phyloP scores from a whole-genome alignment of 2,797 vertebrate genomes.

The Acipenser transmontanus region DNA sequence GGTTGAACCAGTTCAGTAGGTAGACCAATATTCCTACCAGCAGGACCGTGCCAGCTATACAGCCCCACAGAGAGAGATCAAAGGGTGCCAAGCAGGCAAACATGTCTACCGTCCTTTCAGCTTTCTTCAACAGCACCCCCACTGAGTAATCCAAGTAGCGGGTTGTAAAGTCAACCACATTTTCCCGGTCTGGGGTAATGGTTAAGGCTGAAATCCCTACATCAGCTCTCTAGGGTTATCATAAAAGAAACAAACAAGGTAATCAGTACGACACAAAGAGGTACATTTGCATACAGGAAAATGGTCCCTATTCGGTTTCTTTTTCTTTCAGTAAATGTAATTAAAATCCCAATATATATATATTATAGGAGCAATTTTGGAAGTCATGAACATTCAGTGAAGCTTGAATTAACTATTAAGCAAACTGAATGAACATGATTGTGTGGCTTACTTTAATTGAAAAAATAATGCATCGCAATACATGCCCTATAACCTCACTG shows the following conservation, averaged over 20 bases:
- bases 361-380: too few relatives aligned
- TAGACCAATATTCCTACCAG: slow-evolving; percentile 91
- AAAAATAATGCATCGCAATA: too few relatives aligned
- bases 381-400: too few relatives aligned
- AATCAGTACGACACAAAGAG: slow-evolving; percentile 9
- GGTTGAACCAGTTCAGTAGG: slow-evolving; percentile 95
- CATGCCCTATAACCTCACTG: too few relatives aligned
- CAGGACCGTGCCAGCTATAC: slow-evolving; percentile 91
- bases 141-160: slow-evolving; percentile 98
- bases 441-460: too few relatives aligned
- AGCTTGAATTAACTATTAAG: too few relatives aligned
- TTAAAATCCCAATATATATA: too few relatives aligned
- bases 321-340: too few relatives aligned
- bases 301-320: slow-evolving; percentile 17
- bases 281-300: slow-evolving; percentile 27
- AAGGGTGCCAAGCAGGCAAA: slow-evolving; percentile 95
- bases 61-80: slow-evolving; percentile 94
- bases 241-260: slow-evolving; percentile 16
- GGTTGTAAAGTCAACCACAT: slow-evolving; percentile 93
- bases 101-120: slow-evolving; percentile 94
- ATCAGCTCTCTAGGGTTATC: slow-evolving; percentile 77
- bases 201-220: slow-evolving; percentile 94
- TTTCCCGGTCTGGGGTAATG: slow-evolving; percentile 94
- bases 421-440: too few relatives aligned
- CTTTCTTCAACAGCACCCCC: slow-evolving; percentile 88